These are phyloP conservation scores for Pedicia rivosa DNA, from an alignment of 2,888 invertebrate genomes.

Conservation along the genomic window DNA sequence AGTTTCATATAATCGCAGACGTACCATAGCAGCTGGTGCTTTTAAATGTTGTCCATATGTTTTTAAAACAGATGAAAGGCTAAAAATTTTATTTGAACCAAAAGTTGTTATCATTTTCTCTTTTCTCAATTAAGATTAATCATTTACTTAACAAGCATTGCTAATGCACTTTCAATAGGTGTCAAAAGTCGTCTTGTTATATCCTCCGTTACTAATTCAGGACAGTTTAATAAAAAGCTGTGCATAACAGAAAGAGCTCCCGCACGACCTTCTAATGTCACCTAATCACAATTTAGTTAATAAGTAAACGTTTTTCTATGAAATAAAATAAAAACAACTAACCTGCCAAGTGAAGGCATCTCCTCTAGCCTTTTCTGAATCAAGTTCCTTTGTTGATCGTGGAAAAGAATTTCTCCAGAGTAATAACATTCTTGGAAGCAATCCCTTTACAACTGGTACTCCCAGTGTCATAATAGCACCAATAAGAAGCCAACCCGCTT, in stretches of 20 bases:
- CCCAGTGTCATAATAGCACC: conserved; percentile 94
- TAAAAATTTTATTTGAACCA: conserved; percentile 28
- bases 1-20: conserved; percentile 84
- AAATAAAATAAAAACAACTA: too few species aligned
- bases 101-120: too few species aligned
- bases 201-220: conserved; percentile 82
- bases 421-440: conserved; percentile 83
- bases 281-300: too few species aligned
- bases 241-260: conserved; percentile 93
- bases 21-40: conserved; percentile 85
- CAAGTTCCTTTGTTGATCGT: conserved; percentile 86
- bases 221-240: conserved; percentile 81
- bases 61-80: conserved; percentile 69
- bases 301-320: too few species aligned
- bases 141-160: conserved; percentile 82
- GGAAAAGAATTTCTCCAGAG: conserved; percentile 98
- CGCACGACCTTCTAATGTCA: conserved; percentile 89
- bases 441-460: conserved; percentile 78
- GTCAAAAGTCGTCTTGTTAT: conserved; percentile 74
- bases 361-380: conserved; percentile 88
- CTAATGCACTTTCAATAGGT: conserved; percentile 89
- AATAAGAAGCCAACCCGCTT: conserved; percentile 94
- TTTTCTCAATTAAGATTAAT: too few species aligned
- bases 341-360: conserved; percentile 99
- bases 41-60: conserved; percentile 84